These are phyloP conservation scores for Holothuria leucospilota DNA, from an alignment of 53 echinoderm and acorn worm genomes.

Conservation along the genomic window DNA sequence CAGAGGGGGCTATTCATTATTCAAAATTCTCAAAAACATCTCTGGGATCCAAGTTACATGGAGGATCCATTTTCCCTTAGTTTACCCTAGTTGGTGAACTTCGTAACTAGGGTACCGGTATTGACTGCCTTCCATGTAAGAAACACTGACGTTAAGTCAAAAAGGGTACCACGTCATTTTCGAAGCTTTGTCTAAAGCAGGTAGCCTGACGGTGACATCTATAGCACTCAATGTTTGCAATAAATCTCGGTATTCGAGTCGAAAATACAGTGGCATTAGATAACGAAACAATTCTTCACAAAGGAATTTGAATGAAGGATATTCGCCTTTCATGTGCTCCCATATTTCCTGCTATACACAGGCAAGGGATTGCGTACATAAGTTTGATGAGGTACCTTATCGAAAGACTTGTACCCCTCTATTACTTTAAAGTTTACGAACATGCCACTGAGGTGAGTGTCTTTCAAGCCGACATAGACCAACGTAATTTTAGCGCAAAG, in stretches of 20 bases:
- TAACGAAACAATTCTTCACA: background rate
- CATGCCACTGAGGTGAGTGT: background rate
- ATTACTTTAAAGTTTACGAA: slow-evolving; percentile 26
- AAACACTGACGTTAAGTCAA: too few relatives aligned
- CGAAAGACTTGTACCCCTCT: slow-evolving; percentile 12
- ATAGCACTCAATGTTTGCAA: background rate
- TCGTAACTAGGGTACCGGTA: too few relatives aligned
- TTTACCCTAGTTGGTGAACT: too few relatives aligned
- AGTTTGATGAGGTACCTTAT: slow-evolving; percentile 8
- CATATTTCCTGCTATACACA: too few relatives aligned
- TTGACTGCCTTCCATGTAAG: too few relatives aligned
- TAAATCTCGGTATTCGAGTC: slow-evolving; percentile 27
- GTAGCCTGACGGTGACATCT: slow-evolving; percentile 14
- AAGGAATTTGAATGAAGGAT: background rate
- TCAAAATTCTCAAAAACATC: too few relatives aligned
- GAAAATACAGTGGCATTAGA: slow-evolving; percentile 9
- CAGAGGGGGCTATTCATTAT: too few relatives aligned
- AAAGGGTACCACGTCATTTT: background rate
- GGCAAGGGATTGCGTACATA: too few relatives aligned
- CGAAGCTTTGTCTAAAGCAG: slow-evolving; percentile 11
- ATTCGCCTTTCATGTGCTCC: too few relatives aligned
- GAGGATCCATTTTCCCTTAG: too few relatives aligned
- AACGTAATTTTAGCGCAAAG: slow-evolving; percentile 1
- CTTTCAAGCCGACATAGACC: background rate
- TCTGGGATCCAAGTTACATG: too few relatives aligned